Conservation (phyloP, 2,797 vertebrate species). For the Notoglanidium macrostoma region DNA sequence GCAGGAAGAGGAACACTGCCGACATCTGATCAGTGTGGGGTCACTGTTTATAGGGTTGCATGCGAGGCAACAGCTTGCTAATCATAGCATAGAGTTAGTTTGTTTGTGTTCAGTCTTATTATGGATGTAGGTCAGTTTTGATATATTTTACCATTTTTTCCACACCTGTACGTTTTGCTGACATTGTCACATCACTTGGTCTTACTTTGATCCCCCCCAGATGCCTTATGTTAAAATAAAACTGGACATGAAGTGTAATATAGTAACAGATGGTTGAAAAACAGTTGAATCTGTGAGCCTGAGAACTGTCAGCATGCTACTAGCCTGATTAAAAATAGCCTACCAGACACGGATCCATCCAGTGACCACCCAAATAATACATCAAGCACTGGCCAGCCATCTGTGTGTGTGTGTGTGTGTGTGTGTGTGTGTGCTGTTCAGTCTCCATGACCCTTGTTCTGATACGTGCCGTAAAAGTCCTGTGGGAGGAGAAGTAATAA, state of each 20-base stretch:
- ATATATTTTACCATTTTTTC: not conserved
- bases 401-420: conserved; percentile 23
- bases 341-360: conserved; percentile 16
- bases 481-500: conserved; percentile 49
- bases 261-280: conserved; percentile 59
- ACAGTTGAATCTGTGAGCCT: conserved; percentile 59
- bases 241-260: conserved; percentile 54
- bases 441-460: conserved; percentile 46
- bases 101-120: not conserved
- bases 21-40: conserved; percentile 8
- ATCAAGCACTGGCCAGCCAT: conserved; percentile 47
- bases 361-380: conserved; percentile 54
- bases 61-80: not conserved
- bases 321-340: conserved; percentile 58
- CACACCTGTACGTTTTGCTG: not conserved
- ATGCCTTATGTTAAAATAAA: not conserved
- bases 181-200: conserved; percentile 6
- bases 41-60: conserved; percentile 20
- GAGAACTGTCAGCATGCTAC: conserved; percentile 67
- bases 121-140: not conserved
- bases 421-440: conserved; percentile 30
- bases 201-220: conserved; percentile 17
- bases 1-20: not conserved
- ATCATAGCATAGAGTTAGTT: not conserved
- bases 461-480: conserved; percentile 43